phyloP scores from a whole-genome alignment of 2,888 invertebrate genomes.

The Pseudanteris insignis region DNA sequence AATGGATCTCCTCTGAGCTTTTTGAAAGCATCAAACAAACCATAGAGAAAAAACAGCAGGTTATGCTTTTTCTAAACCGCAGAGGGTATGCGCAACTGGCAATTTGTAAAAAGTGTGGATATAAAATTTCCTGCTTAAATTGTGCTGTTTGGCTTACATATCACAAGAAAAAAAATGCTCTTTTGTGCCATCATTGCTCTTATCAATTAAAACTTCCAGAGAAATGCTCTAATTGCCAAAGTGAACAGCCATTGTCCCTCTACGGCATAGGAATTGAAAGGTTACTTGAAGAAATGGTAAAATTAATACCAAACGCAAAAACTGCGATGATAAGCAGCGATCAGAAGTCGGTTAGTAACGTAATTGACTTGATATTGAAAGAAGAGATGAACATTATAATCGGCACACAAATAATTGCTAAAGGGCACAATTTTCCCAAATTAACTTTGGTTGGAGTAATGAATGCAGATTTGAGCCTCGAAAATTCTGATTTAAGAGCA shows the following conservation, averaged over 20 bases:
- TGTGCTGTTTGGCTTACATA: constrained; percentile 13
- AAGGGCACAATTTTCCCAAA: constrained; percentile 9
- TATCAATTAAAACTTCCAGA: constrained; percentile 12
- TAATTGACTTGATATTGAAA: constrained; percentile 9
- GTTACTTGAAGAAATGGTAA: constrained; percentile 11
- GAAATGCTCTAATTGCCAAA: constrained; percentile 11
- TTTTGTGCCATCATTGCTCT: constrained; percentile 14
- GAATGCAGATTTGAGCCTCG: constrained; percentile 11
- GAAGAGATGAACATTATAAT: constrained; percentile 16
- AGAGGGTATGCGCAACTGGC: constrained; percentile 16
- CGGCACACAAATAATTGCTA: constrained; percentile 19
- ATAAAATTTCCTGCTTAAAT: constrained; percentile 16
- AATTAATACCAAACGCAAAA: constrained; percentile 9
- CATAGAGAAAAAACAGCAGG: constrained; percentile 18
- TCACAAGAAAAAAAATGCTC: constrained; percentile 19
- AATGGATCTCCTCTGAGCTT: constrained; percentile 14
- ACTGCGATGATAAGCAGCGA: constrained; percentile 13
- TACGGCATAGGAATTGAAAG: constrained; percentile 10
- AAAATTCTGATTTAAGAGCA: constrained; percentile 9
- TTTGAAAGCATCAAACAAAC: constrained; percentile 7
- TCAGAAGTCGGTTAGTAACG: constrained; percentile 11
- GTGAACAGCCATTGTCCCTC: constrained; percentile 9
- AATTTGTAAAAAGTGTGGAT: constrained; percentile 17
- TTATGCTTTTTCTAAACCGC: constrained; percentile 18
- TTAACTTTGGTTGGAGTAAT: constrained; percentile 16